These are phyloP conservation scores for Miniopterus natalensis DNA, from an alignment of 2,113 vertebrate species.

Conservation along the genomic window DNA sequence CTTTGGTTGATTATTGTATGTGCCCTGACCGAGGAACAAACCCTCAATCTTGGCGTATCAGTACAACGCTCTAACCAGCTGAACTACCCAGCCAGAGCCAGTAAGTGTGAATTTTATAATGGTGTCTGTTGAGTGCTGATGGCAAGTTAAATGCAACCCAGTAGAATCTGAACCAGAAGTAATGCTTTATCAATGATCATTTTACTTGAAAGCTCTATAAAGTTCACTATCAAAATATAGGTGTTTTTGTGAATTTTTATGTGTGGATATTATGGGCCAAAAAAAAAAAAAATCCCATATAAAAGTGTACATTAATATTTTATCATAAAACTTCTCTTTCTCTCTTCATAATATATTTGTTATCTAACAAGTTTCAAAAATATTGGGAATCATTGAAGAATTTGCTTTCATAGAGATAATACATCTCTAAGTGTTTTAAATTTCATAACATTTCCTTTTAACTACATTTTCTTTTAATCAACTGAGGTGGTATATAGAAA, in stretches of 20 bases:
- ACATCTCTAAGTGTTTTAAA: not conserved
- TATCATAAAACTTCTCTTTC: not conserved
- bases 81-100: not conserved
- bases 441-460: not conserved
- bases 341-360: not conserved
- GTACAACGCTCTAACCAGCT: not conserved
- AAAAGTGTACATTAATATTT: not conserved
- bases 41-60: not conserved
- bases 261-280: not conserved
- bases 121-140: not conserved
- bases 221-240: not conserved
- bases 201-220: not conserved
- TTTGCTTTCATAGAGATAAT: not conserved
- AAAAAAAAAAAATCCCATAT: not conserved
- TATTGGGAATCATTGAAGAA: slow-evolving; percentile 6
- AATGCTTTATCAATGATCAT: not conserved
- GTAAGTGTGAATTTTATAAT: not conserved
- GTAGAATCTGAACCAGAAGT: not conserved
- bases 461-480: slow-evolving; percentile 21
- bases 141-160: not conserved
- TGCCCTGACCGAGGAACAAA: not conserved
- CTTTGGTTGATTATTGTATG: not conserved
- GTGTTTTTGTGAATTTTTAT: not conserved
- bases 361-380: not conserved
- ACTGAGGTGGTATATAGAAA: not conserved